Percentiles rank a stretch among this genome's conserved stretches.
Evolutionary conservation across 2,888 invertebrate species (phyloP).

Genomic region (Seira sanloemensis): DNA sequence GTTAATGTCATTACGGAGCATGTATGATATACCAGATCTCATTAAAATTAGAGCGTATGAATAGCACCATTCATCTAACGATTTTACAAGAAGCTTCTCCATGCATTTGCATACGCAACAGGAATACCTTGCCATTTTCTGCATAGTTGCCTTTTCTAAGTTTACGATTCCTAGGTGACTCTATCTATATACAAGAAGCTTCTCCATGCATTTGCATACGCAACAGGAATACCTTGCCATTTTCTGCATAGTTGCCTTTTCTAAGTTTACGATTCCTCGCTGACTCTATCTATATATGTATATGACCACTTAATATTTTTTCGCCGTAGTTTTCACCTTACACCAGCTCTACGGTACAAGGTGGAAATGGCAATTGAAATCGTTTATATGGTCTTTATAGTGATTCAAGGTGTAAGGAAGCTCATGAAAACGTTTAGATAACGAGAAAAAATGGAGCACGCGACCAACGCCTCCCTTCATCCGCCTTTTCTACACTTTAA

Average conservation of each 20-base stretch:
- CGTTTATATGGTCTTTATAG: no score
- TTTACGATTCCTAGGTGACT: neutral
- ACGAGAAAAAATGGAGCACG: slow-evolving; percentile 56
- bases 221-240: neutral
- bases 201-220: neutral
- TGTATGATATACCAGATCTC: neutral
- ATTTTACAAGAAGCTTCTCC: neutral
- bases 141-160: neutral
- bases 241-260: neutral
- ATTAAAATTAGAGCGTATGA: neutral
- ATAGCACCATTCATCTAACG: neutral
- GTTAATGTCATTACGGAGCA: neutral
- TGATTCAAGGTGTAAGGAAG: neutral
- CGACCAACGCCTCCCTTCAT: slow-evolving; percentile 58
- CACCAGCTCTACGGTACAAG: no score
- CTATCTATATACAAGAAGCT: slow-evolving; percentile 1
- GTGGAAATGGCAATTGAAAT: slow-evolving; percentile 18
- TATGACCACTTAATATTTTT: slow-evolving; percentile 34
- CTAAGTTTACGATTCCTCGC: neutral
- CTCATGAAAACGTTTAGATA: slow-evolving; percentile 14
- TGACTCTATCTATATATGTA: slow-evolving; percentile 24
- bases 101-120: slow-evolving; percentile 1
- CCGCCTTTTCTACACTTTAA: slow-evolving; percentile 7
- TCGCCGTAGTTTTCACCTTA: slow-evolving; percentile 32
- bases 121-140: neutral